Evolutionary conservation across 1,140 invertebrate species (phyloP).

Genomic region (Drosophila lacteicornis): DNA sequence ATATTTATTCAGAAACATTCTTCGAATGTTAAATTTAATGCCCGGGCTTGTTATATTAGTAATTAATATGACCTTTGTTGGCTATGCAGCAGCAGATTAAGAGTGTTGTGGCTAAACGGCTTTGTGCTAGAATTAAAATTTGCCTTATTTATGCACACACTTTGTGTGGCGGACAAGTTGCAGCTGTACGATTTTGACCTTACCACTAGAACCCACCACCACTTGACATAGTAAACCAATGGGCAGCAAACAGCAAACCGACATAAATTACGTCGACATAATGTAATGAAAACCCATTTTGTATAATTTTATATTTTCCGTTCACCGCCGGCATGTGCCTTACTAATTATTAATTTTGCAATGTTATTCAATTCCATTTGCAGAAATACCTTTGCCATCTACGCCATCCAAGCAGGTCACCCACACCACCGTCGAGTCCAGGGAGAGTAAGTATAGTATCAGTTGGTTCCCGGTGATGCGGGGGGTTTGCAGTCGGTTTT

Average conservation of each 20-base stretch:
- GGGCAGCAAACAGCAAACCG: slow-evolving; percentile 34
- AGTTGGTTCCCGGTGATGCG: slow-evolving; percentile 18
- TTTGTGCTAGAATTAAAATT: slow-evolving; percentile 7
- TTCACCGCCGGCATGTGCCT: slow-evolving; percentile 5
- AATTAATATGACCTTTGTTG: slow-evolving; percentile 11
- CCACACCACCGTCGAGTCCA: slow-evolving; percentile 83
- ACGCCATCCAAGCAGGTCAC: slow-evolving; percentile 84
- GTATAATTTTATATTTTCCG: slow-evolving; percentile 39
- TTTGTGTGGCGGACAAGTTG: slow-evolving; percentile 14
- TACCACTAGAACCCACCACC: slow-evolving; percentile 13
- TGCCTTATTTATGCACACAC: slow-evolving; percentile 23
- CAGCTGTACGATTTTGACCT: slow-evolving; percentile 46
- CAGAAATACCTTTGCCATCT: slow-evolving; percentile 85
- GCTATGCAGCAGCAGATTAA: background rate
- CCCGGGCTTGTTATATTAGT: too few species aligned
- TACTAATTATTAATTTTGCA: slow-evolving; percentile 74
- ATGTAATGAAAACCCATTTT: slow-evolving; percentile 73
- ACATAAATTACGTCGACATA: slow-evolving; percentile 19
- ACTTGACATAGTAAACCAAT: slow-evolving; percentile 69
- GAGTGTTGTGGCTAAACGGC: slow-evolving; percentile 1
- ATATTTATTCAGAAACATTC: too few species aligned
- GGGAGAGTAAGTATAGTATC: slow-evolving; percentile 85
- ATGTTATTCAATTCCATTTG: slow-evolving; percentile 75
- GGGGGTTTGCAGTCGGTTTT: background rate
- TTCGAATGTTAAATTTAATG: too few species aligned